Conservation (phyloP, 2,888 invertebrate species). For the Stenodera caucasica region DNA sequence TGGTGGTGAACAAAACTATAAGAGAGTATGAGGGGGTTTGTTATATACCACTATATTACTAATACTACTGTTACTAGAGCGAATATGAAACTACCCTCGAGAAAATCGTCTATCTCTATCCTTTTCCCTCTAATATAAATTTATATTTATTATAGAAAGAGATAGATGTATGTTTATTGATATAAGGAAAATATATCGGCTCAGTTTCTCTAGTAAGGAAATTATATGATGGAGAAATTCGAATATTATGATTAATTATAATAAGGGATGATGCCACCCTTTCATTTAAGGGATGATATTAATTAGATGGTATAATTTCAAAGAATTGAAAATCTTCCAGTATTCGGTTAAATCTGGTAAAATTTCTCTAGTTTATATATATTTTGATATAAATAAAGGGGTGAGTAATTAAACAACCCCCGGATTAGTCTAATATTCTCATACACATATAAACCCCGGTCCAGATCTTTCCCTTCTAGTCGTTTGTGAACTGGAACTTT, state of each 20-base stretch:
- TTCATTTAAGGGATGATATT: not conserved
- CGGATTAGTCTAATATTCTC: conserved; percentile 33
- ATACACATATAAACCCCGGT: conserved; percentile 15
- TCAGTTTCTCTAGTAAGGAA: conserved; percentile 51
- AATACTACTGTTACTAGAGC: too few relatives aligned
- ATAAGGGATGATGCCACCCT: not conserved
- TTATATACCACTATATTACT: too few relatives aligned
- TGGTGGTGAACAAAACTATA: conserved; percentile 8
- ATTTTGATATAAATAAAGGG: too few relatives aligned
- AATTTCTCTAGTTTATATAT: too few relatives aligned
- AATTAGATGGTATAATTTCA: too few relatives aligned
- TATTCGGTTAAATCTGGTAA: too few relatives aligned
- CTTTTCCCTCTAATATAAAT: not conserved
- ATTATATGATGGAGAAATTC: conserved; percentile 52
- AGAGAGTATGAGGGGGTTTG: not conserved
- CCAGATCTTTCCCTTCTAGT: conserved; percentile 36
- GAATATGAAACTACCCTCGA: not conserved
- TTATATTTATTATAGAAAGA: not conserved
- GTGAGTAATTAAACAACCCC: not conserved
- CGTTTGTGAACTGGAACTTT: conserved; percentile 48
- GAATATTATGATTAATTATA: conserved; percentile 53
- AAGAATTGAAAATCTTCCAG: too few relatives aligned
- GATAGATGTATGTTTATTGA: not conserved
- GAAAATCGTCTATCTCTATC: not conserved
- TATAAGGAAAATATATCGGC: conserved; percentile 19